Conservation (phyloP, 1,140 invertebrate species). For the Leptopilina clavipes region DNA sequence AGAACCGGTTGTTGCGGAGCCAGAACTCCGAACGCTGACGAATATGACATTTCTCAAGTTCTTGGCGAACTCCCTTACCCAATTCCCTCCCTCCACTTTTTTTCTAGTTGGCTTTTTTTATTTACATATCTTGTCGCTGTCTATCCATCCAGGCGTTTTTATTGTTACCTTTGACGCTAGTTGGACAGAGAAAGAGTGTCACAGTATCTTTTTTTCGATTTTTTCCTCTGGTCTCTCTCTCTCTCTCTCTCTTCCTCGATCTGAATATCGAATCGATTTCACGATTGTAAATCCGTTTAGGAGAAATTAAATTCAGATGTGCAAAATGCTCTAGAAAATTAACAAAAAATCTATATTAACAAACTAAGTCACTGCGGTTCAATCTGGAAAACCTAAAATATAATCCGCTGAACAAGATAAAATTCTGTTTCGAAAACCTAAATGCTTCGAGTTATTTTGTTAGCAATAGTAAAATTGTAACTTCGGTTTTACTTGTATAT, state of each 20-base stretch:
- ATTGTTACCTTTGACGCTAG: conserved; percentile 15
- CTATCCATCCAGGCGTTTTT: conserved; percentile 4
- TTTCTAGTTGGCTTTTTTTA: conserved; percentile 35
- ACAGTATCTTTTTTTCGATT: not conserved
- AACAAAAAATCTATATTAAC: no score
- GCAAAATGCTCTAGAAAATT: no score
- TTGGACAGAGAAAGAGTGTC: not conserved
- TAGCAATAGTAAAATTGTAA: no score
- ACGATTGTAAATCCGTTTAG: not conserved
- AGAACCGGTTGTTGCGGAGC: conserved; percentile 46
- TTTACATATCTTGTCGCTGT: conserved; percentile 44
- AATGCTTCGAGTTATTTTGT: no score
- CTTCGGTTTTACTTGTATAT: no score
- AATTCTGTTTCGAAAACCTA: no score
- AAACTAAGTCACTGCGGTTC: no score
- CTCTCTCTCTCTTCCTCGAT: conserved; percentile 44
- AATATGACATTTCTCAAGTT: conserved; percentile 70
- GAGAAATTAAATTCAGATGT: conserved; percentile 17
- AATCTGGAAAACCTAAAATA: no score
- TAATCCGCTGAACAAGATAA: no score
- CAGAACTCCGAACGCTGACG: conserved; percentile 63
- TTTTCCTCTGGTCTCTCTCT: not conserved
- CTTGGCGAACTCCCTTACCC: conserved; percentile 49
- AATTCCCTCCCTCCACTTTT: not conserved
- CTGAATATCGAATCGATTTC: conserved; percentile 31